These are phyloP conservation scores for Biston stratarius DNA, from an alignment of 2,888 invertebrate genomes.

Conservation along the genomic window DNA sequence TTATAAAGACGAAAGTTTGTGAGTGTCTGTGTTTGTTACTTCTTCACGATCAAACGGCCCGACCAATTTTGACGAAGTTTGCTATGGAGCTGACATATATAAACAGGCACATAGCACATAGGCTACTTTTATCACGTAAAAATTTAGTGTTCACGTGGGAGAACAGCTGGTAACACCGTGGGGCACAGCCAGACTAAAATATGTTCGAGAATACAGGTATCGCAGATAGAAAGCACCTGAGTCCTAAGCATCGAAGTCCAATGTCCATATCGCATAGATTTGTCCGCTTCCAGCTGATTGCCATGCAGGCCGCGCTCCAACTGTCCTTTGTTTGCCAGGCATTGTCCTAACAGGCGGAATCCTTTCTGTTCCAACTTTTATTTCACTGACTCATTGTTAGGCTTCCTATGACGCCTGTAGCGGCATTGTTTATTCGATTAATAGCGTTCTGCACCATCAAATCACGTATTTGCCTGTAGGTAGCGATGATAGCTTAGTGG, in stretches of 20 bases:
- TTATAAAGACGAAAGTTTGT: no score
- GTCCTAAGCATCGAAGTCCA: constrained; percentile 11
- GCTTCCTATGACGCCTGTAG: constrained; percentile 34
- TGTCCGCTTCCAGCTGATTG: constrained; percentile 66
- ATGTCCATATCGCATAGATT: constrained; percentile 20
- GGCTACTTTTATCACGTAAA: no score
- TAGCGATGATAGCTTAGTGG: no score
- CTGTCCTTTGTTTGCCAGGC: constrained; percentile 74
- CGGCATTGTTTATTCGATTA: constrained; percentile 21
- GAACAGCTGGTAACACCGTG: no score
- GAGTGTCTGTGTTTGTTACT: no score
- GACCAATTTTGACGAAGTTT: no score
- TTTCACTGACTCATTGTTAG: constrained; percentile 66
- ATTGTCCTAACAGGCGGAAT: constrained; percentile 63
- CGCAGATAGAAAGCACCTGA: constrained; percentile 27
- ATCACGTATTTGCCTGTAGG: not conserved
- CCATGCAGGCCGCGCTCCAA: constrained; percentile 72
- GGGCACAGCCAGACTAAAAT: no score
- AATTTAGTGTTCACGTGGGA: no score
- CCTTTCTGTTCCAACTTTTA: constrained; percentile 68
- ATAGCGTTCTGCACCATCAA: constrained; percentile 1
- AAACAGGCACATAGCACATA: no score
- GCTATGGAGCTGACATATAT: no score
- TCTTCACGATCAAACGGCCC: no score
- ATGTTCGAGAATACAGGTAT: not conserved